Base-by-base conservation (phyloP, 2,113 vertebrate genomes). In the Myocastor coypus region DNA sequence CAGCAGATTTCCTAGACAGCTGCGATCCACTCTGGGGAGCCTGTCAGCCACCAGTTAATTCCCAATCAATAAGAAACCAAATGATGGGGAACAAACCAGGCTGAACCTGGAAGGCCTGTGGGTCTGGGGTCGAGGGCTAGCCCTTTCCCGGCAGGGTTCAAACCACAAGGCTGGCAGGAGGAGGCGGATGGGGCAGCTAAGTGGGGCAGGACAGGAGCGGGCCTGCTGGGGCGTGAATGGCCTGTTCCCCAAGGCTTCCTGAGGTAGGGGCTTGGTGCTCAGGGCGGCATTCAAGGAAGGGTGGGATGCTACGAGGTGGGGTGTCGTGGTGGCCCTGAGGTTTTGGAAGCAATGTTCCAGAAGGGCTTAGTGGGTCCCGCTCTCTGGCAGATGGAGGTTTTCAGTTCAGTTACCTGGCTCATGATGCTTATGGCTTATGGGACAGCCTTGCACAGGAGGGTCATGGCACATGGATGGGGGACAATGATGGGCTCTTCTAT, bases 1-100 rank as follows among this genome's bases (percentile, higher is more conserved):
- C 98, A 98, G 98, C 98, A 98, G 82, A 92, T 97, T 98, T 97
- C 91, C 92, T 87, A 92, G 96, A 98, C 91, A 95, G 64, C 88
- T 28, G 26, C 0, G 0, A 97, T 94, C 92, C 78, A 80, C 88
- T 94, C 50, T 71, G 91, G 87, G 87, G 90, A 87, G 96, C 63
- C 87, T 78, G 91, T 89, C 26, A 87, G 94, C 83, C 40, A 95
- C 77, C 37, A 37, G 87, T 89, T 93, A 91, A 97, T 92, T 96
- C 82, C 86, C n/a, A 1, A 98, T 97, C 97, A 97, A 96, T 94
- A 92, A 96, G 86, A 94, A 88, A 40, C 55, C 75, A 93, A 78
- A 85, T 4, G 59, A 84, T 5, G 71, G n/a, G 95, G 91, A 95
- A 96, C 78, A 68, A 89, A 46, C 83, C 87, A 86, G 90, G 75